Percentiles rank a stretch among this genome's conserved stretches.
phyloP scores from a whole-genome alignment of 2,113 vertebrate genomes.

The Plectropomus leopardus region DNA sequence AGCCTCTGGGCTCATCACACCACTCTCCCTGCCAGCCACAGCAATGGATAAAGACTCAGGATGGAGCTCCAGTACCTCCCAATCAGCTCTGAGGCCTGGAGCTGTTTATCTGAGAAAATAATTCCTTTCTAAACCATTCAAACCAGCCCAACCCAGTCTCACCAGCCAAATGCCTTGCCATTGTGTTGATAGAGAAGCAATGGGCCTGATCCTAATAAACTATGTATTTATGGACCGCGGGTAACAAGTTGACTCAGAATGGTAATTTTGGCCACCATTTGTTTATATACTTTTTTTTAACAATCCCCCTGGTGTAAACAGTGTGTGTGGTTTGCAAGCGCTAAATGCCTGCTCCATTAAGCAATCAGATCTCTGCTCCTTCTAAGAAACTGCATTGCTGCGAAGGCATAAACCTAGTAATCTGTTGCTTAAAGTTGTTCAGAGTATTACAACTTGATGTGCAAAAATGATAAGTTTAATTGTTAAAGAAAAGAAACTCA shows the following conservation, averaged over 20 bases:
- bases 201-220: conserved; percentile 58
- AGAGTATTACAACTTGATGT: conserved; percentile 4
- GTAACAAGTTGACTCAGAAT: conserved; percentile 55
- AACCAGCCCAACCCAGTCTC: conserved; percentile 39
- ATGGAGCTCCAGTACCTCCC: conserved; percentile 29
- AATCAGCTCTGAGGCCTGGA: conserved; percentile 45
- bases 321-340: conserved; percentile 49
- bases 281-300: conserved; percentile 64
- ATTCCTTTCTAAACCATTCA: conserved; percentile 54
- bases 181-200: conserved; percentile 63
- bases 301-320: conserved; percentile 63
- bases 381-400: conserved; percentile 19
- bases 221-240: conserved; percentile 60
- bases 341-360: conserved; percentile 58
- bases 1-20: neutral
- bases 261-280: conserved; percentile 57
- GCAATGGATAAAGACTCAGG: conserved; percentile 24
- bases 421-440: neutral
- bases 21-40: neutral
- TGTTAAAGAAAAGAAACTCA: neutral
- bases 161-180: conserved; percentile 44
- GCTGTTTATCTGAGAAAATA: conserved; percentile 68
- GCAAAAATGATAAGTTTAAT: conserved; percentile 1
- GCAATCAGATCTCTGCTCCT: conserved; percentile 48
- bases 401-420: conserved; percentile 22